phyloP scores from a whole-genome alignment of 2,113 vertebrate species.

The Melanerpes formicivorus region DNA sequence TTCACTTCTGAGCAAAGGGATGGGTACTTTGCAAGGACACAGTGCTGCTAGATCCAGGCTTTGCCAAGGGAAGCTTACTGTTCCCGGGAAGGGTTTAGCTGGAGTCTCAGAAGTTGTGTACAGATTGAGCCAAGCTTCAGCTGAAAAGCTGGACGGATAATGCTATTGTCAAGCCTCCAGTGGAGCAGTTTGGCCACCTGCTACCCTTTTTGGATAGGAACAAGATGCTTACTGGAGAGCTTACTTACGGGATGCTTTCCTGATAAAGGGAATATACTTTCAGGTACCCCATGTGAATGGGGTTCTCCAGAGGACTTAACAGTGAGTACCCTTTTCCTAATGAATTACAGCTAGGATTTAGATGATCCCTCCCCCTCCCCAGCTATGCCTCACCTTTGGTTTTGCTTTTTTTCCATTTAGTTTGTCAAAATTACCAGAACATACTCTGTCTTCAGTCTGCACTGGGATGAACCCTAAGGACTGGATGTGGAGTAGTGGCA shows the following conservation, averaged over 20 bases:
- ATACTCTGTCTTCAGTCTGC: not conserved
- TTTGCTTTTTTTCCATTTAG: not conserved
- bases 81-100: constrained; percentile 13
- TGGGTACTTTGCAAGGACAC: not conserved
- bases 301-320: not conserved
- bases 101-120: not conserved
- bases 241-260: not conserved
- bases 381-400: too few relatives aligned
- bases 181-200: constrained; percentile 37
- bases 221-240: not conserved
- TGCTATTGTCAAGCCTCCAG: constrained; percentile 26
- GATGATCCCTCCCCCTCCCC: too few relatives aligned
- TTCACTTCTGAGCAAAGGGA: constrained; percentile 4
- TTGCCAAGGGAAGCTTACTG: not conserved
- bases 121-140: constrained; percentile 12
- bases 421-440: not conserved
- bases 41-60: not conserved
- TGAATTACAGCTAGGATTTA: not conserved
- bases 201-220: constrained; percentile 8
- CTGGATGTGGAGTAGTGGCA: not conserved
- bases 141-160: constrained; percentile 33
- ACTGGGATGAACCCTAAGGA: not conserved
- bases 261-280: not conserved
- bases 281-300: not conserved
- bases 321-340: not conserved